Evolutionary conservation across 1,140 invertebrate genomes (phyloP).

Genomic region (Brevipalpus yothersi): DNA sequence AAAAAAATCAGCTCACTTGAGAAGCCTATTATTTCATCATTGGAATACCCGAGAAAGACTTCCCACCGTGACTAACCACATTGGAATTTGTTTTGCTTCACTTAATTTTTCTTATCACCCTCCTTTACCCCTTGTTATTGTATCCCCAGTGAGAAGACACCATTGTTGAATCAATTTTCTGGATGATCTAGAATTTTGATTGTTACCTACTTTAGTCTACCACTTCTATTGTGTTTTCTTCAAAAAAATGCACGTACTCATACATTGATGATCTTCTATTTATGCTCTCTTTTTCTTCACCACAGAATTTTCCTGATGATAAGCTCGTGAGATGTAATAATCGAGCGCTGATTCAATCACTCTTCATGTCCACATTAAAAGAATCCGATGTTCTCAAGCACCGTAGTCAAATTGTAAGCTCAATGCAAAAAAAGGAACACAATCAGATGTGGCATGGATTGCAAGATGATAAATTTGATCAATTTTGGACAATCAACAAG

Average conservation of each 20-base stretch:
- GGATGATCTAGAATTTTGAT: no score
- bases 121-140: no score
- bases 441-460: slow-evolving; percentile 84
- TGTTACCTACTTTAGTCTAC: slow-evolving; percentile 5
- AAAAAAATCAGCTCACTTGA: no score
- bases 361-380: slow-evolving; percentile 85
- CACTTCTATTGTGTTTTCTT: not conserved
- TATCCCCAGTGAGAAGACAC: no score
- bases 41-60: no score
- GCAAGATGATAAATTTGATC: slow-evolving; percentile 92
- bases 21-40: no score
- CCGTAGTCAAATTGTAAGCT: slow-evolving; percentile 60
- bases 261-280: not conserved
- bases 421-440: slow-evolving; percentile 93
- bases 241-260: not conserved
- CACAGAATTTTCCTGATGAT: slow-evolving; percentile 25
- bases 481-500: slow-evolving; percentile 91
- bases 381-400: slow-evolving; percentile 95
- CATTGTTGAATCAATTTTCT: no score
- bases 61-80: no score
- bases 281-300: not conserved
- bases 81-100: no score
- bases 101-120: no score
- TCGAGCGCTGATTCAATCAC: slow-evolving; percentile 68
- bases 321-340: slow-evolving; percentile 23